phyloP scores from a whole-genome alignment of 2,113 vertebrate genomes.

The Melanotaenia duboulayi region DNA sequence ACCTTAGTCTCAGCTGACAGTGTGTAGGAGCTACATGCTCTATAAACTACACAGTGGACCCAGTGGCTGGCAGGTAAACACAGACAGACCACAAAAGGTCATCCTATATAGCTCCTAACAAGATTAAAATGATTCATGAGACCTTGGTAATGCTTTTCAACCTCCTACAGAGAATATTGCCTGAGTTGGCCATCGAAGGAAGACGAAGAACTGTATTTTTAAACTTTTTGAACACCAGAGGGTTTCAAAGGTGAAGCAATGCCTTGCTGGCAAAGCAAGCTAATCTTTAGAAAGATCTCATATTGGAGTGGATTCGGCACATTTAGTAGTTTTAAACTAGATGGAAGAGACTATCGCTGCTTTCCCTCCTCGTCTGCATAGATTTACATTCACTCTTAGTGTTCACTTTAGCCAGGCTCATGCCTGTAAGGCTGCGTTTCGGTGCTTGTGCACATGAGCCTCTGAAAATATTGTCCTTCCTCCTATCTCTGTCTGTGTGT shows the following conservation, averaged over 20 bases:
- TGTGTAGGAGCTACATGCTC: conserved; percentile 55
- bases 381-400: conserved; percentile 14
- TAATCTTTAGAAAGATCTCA: conserved; percentile 28
- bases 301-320: not conserved
- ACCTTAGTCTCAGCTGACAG: conserved; percentile 63
- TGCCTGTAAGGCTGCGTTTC: conserved; percentile 31
- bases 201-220: not conserved
- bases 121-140: conserved; percentile 81
- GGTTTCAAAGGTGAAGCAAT: conserved; percentile 33
- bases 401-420: conserved; percentile 32
- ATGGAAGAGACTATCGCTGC: not conserved
- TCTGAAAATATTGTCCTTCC: conserved; percentile 53
- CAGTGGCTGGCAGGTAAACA: conserved; percentile 74
- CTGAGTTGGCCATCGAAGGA: conserved; percentile 8
- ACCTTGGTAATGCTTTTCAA: conserved; percentile 60
- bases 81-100: conserved; percentile 76
- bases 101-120: conserved; percentile 76
- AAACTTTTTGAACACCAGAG: conserved; percentile 22
- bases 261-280: conserved; percentile 6
- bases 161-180: conserved; percentile 53
- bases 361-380: conserved; percentile 14
- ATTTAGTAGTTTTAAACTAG: conserved; percentile 10
- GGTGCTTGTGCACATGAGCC: conserved; percentile 24
- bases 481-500: conserved; percentile 47
- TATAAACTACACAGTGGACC: conserved; percentile 72